phyloP scores from a whole-genome alignment of 2,113 vertebrate species.

The Dromaius novaehollandiae region DNA sequence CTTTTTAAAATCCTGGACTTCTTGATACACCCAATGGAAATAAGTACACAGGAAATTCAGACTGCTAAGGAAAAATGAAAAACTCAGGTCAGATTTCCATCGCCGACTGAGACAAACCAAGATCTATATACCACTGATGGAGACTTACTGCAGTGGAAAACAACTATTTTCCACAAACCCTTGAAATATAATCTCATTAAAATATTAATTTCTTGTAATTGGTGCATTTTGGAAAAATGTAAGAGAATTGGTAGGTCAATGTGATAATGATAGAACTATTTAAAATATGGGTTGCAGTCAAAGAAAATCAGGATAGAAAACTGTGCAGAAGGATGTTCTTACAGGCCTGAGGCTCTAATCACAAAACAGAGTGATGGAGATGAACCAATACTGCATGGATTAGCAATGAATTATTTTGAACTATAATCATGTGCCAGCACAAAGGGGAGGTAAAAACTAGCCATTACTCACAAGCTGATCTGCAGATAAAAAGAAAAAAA shows the following conservation, averaged over 20 bases:
- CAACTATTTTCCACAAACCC: conserved; percentile 64
- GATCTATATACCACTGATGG: background rate
- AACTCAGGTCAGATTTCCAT: conserved; percentile 55
- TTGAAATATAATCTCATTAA: conserved; percentile 66
- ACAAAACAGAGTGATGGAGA: conserved; percentile 78
- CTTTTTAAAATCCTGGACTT: conserved; percentile 34
- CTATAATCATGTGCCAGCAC: conserved; percentile 74
- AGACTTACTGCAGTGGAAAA: conserved; percentile 60
- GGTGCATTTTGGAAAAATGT: conserved; percentile 50
- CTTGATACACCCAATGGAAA: conserved; percentile 31
- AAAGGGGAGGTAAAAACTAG: conserved; percentile 76
- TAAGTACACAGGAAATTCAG: conserved; percentile 48
- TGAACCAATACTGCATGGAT: conserved; percentile 81
- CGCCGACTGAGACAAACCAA: conserved; percentile 42
- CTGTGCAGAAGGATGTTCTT: conserved; percentile 54
- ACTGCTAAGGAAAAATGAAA: conserved; percentile 49
- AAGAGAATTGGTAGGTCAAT: conserved; percentile 26
- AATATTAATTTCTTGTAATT: conserved; percentile 71
- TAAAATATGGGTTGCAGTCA: conserved; percentile 71
- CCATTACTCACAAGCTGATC: conserved; percentile 78
- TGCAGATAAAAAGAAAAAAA: conserved; percentile 55
- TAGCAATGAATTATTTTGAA: conserved; percentile 83
- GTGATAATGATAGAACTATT: conserved; percentile 45
- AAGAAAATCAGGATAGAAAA: conserved; percentile 69
- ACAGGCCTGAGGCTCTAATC: conserved; percentile 77